phyloP scores from a whole-genome alignment of 2,888 invertebrate genomes.

The Tricholauxania praeusta region DNA sequence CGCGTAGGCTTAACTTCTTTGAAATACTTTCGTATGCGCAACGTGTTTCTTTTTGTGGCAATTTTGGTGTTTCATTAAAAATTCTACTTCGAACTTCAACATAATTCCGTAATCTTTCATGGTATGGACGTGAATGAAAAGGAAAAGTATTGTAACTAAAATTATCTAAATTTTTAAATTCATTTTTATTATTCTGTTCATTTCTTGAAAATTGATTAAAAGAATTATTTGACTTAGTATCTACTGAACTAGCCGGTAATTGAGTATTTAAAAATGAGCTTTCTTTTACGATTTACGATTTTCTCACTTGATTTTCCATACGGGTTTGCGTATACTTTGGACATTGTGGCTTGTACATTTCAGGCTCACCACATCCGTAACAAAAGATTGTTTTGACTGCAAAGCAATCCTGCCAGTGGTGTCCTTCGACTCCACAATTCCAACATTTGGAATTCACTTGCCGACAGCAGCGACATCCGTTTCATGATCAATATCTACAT shows the following conservation, averaged over 20 bases:
- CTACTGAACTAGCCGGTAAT: slow-evolving; percentile 8
- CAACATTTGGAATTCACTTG: background rate
- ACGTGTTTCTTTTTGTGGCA: background rate
- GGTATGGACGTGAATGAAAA: background rate
- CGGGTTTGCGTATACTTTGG: background rate
- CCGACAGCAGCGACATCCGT: background rate
- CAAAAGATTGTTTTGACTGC: background rate
- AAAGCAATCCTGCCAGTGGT: slow-evolving; percentile 4
- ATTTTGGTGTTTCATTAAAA: background rate
- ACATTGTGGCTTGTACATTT: background rate
- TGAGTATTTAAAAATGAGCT: background rate
- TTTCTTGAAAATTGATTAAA: background rate
- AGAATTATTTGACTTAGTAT: background rate
- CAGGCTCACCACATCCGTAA: background rate
- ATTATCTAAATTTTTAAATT: background rate
- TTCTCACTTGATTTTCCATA: background rate
- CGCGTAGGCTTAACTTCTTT: background rate
- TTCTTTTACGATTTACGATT: background rate
- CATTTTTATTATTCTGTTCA: background rate
- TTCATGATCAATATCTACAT: background rate
- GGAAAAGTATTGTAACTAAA: background rate
- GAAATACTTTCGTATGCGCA: background rate
- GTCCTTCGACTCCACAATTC: background rate
- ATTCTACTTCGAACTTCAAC: background rate
- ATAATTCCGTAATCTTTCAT: slow-evolving; percentile 15